Conservation (phyloP, 2,113 vertebrate genomes). For the Scopus umbretta region DNA sequence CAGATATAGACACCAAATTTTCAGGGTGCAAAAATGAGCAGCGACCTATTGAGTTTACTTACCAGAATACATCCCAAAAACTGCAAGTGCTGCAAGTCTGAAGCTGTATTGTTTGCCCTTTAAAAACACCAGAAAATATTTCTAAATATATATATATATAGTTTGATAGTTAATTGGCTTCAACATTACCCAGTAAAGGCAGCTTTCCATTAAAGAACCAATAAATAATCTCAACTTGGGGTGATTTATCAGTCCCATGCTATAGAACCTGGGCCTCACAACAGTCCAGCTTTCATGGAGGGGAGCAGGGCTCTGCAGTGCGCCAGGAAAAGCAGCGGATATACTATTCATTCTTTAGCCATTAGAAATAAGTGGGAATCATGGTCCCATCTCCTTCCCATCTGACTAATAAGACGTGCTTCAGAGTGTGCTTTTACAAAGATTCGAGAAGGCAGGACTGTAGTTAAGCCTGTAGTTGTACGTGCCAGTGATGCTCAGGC, state of each 20-base stretch:
- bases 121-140: neutral
- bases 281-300: neutral
- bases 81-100: neutral
- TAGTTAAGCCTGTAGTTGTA: neutral
- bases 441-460: neutral
- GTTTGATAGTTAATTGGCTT: neutral
- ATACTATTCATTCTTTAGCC: neutral
- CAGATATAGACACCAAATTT: neutral
- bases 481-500: neutral
- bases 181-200: neutral
- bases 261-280: neutral
- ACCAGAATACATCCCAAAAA: neutral
- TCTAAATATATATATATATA: no score
- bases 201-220: neutral
- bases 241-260: neutral
- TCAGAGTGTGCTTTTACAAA: neutral
- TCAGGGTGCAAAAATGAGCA: neutral
- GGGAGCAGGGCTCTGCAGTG: neutral
- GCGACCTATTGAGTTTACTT: neutral
- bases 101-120: neutral
- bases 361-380: neutral
- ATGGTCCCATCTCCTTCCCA: neutral
- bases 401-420: neutral
- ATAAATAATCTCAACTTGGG: neutral
- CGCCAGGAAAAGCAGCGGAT: neutral